Conservation (phyloP, 2,888 invertebrate species). For the Tanytarsus gracilentus region DNA sequence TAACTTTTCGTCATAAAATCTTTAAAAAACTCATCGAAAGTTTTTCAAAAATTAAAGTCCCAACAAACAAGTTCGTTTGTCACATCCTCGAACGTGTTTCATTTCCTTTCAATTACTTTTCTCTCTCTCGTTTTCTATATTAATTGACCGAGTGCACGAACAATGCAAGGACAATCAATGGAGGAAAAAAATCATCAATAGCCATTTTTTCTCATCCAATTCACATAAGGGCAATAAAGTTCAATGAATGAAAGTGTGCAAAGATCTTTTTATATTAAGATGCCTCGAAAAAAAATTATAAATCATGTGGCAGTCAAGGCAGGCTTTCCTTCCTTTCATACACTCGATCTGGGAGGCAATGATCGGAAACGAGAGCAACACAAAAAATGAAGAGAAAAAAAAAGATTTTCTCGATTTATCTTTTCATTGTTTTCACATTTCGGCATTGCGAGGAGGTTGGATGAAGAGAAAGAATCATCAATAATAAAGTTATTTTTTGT, state of each 20-base stretch:
- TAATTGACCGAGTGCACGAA: no score
- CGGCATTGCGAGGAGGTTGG: neutral
- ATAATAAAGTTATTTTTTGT: constrained; percentile 10
- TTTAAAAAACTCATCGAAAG: no score
- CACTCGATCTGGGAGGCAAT: neutral
- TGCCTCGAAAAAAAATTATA: neutral
- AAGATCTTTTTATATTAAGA: neutral
- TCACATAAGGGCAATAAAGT: no score
- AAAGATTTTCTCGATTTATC: constrained; percentile 2
- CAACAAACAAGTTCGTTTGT: constrained; percentile 28
- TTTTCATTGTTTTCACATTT: constrained; percentile 1
- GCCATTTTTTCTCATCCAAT: no score
- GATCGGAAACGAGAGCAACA: neutral
- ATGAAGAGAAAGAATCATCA: constrained; percentile 1
- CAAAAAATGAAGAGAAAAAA: no score
- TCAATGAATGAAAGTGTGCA: neutral
- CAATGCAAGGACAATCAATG: no score
- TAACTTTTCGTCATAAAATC: no score
- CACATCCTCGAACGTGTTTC: constrained; percentile 16
- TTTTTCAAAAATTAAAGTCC: neutral
- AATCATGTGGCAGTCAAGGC: constrained; percentile 4
- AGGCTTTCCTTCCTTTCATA: neutral
- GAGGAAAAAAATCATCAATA: no score
- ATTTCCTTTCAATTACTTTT: constrained; percentile 23
- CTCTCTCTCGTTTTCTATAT: no score